Conservation (phyloP, 2,888 invertebrate species). For the Hemicrepidius hirtus region DNA sequence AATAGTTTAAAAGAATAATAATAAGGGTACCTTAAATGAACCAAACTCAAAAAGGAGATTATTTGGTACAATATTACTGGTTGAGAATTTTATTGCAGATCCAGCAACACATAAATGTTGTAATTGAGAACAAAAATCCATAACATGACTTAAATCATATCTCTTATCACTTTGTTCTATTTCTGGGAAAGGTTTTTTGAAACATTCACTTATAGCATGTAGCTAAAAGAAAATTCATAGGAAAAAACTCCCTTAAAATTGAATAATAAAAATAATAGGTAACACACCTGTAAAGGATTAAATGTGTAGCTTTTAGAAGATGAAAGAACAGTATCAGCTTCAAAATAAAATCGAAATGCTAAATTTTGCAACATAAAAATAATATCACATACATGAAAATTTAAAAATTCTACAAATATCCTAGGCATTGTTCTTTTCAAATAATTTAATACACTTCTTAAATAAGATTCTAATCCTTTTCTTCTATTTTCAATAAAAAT, state of each 20-base stretch:
- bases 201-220: slow-evolving; percentile 91
- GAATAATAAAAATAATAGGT: slow-evolving; percentile 52
- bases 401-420: slow-evolving; percentile 87
- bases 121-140: slow-evolving; percentile 90
- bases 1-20: slow-evolving; percentile 37
- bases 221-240: slow-evolving; percentile 76
- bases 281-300: slow-evolving; percentile 85
- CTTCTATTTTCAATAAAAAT: slow-evolving; percentile 90
- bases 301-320: slow-evolving; percentile 80
- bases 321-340: slow-evolving; percentile 81
- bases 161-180: slow-evolving; percentile 85
- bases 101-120: slow-evolving; percentile 81
- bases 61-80: slow-evolving; percentile 90
- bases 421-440: slow-evolving; percentile 87
- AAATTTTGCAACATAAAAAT: slow-evolving; percentile 89
- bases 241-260: not conserved
- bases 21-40: slow-evolving; percentile 86
- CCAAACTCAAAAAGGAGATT: slow-evolving; percentile 87
- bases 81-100: slow-evolving; percentile 80
- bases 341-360: slow-evolving; percentile 84
- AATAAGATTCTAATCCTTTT: slow-evolving; percentile 86
- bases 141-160: slow-evolving; percentile 92
- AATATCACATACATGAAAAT: slow-evolving; percentile 93
- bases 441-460: slow-evolving; percentile 84
- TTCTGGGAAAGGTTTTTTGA: slow-evolving; percentile 90